Conservation (phyloP, 2,888 invertebrate genomes). For the Drosophila melanosoma region DNA sequence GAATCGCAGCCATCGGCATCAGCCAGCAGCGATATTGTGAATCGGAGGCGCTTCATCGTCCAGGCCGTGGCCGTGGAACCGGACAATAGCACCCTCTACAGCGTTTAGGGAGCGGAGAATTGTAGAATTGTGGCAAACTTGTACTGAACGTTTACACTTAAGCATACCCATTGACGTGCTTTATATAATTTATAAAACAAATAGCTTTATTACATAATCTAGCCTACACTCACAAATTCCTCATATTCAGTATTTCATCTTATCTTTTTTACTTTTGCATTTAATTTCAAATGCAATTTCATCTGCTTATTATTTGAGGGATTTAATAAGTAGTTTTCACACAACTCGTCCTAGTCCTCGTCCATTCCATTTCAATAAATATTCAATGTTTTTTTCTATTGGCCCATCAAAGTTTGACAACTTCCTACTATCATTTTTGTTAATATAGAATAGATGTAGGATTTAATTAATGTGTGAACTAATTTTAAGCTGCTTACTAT, state of each 20-base stretch:
- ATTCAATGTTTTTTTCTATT: neutral
- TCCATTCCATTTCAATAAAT: slow-evolving; percentile 16
- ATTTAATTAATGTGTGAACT: slow-evolving; percentile 23
- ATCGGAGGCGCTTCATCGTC: slow-evolving; percentile 83
- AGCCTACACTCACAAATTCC: slow-evolving; percentile 12
- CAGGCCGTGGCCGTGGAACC: slow-evolving; percentile 82
- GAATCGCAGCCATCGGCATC: slow-evolving; percentile 48
- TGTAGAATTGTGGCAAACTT: neutral
- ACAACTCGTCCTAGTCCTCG: slow-evolving; percentile 8
- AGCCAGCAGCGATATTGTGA: slow-evolving; percentile 44
- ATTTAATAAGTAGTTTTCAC: slow-evolving; percentile 7
- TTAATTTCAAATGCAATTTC: slow-evolving; percentile 10
- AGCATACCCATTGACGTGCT: slow-evolving; percentile 27
- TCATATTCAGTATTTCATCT: slow-evolving; percentile 24
- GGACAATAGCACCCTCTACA: slow-evolving; percentile 82
- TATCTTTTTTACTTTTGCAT: neutral
- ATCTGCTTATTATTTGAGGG: slow-evolving; percentile 6
- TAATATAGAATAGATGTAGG: slow-evolving; percentile 14
- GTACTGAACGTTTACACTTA: slow-evolving; percentile 27
- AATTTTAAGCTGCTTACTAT: slow-evolving; percentile 20
- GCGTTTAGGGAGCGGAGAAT: slow-evolving; percentile 33
- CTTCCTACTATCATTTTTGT: slow-evolving; percentile 21
- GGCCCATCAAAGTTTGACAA: slow-evolving; percentile 16
- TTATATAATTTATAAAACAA: slow-evolving; percentile 41
- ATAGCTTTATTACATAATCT: slow-evolving; percentile 48